Percentiles rank a stretch among this genome's conserved stretches.
Conservation (phyloP, 2,113 vertebrate genomes). For the human region GRCh38 chr1:236335001-236335500, state of each 20-base stretch:
- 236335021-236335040: neutral
- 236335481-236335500: neutral
- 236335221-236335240: neutral
- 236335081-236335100: neutral
- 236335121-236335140: neutral
- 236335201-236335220: neutral
- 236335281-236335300: neutral
- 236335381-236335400: neutral
- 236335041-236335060: neutral
- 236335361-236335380: neutral
- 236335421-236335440: neutral
- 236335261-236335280: neutral
- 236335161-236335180: neutral
- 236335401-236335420: neutral
- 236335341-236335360: neutral
- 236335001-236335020: neutral
- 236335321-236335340: neutral
- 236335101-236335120: neutral
- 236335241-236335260: neutral
- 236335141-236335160: neutral
- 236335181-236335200: neutral
- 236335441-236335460: neutral
- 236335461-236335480: neutral
- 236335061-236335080: too few species aligned
- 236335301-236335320: neutral